Evolutionary conservation across 2,113 vertebrate species (phyloP), one percentile per base, ranked within the genome.

Genomic region (Boulengeromyrus knoepffleri): DNA sequence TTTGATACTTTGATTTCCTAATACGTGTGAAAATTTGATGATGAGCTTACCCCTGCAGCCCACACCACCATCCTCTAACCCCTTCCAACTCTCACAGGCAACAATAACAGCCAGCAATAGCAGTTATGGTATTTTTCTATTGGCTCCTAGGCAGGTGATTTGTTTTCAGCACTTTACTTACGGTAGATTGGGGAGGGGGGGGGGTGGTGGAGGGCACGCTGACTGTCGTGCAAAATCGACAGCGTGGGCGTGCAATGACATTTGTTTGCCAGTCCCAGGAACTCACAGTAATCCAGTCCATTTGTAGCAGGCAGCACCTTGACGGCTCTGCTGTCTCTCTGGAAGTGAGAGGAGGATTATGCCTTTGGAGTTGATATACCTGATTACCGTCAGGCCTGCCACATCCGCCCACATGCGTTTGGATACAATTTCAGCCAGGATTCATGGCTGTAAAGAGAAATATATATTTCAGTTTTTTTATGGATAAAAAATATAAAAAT

Each of bases 151-250:
- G 90, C 91, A 70, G 92, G 89, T 93, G 92, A 93, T 93, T 93
- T 89, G 89, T 91, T 91, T 88, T 88, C 83, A 50, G 90, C 84
- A 84, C 89, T 91, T 92, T 87, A 92, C 94, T 91, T 91, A 90
- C 90, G 49, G 62, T 87, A 27, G 91, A 94, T 92, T 92, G 90
- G 90, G 66, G 66, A 12, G n/a, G 31, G 66, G 5, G 12, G n/a
- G 31, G 4, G 45, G 45, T 1, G 74, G 36, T 15, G 74, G 91
- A 90, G 90, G n/a, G 85, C 90, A 92, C 94, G 91, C 91, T 91
- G 90, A 91, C 92, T 93, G 93, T 94, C 93, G 91, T 89, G 91
- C 92, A 87, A 92, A 93, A 93, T 91, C 93, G 92, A 93, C 92
- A 93, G 92, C 85, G 87, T 74, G 70, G 39, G 58, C 91, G 90